Conservation (phyloP, 2,113 vertebrate species). For the Semicossyphus pulcher region DNA sequence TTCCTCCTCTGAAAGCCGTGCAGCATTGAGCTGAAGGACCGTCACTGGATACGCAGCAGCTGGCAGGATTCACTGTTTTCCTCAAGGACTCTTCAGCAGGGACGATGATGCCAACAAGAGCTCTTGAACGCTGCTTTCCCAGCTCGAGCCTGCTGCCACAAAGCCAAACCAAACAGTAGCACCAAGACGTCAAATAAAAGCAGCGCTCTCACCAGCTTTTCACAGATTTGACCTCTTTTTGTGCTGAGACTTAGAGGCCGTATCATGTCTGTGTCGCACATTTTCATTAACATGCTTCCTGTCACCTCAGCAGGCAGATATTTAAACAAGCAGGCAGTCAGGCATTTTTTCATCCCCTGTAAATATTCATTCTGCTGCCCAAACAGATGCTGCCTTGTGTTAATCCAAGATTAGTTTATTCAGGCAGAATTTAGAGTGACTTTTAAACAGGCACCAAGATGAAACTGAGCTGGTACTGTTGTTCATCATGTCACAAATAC, state of each 20-base stretch:
- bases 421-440: slow-evolving; percentile 39
- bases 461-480: slow-evolving; percentile 34
- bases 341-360: slow-evolving; percentile 35
- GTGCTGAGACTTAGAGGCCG: not conserved
- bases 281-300: slow-evolving; percentile 47
- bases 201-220: not conserved
- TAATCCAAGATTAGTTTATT: slow-evolving; percentile 50
- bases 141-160: slow-evolving; percentile 26
- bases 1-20: slow-evolving; percentile 18
- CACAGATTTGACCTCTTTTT: slow-evolving; percentile 23
- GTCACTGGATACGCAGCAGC: slow-evolving; percentile 25
- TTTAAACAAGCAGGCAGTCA: slow-evolving; percentile 51
- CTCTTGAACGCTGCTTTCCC: slow-evolving; percentile 30
- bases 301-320: slow-evolving; percentile 35
- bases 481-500: slow-evolving; percentile 30
- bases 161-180: slow-evolving; percentile 52
- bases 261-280: slow-evolving; percentile 5
- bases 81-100: slow-evolving; percentile 46
- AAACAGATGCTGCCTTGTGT: slow-evolving; percentile 57
- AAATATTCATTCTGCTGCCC: slow-evolving; percentile 51
- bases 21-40: slow-evolving; percentile 18
- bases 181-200: slow-evolving; percentile 45
- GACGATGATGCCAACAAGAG: slow-evolving; percentile 28
- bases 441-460: slow-evolving; percentile 24
- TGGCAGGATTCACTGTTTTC: slow-evolving; percentile 44